Percentiles rank a stretch among this genome's conserved stretches.
Evolutionary conservation across 2,113 vertebrate genomes (phyloP).

Genomic region (Scolopax mira): DNA sequence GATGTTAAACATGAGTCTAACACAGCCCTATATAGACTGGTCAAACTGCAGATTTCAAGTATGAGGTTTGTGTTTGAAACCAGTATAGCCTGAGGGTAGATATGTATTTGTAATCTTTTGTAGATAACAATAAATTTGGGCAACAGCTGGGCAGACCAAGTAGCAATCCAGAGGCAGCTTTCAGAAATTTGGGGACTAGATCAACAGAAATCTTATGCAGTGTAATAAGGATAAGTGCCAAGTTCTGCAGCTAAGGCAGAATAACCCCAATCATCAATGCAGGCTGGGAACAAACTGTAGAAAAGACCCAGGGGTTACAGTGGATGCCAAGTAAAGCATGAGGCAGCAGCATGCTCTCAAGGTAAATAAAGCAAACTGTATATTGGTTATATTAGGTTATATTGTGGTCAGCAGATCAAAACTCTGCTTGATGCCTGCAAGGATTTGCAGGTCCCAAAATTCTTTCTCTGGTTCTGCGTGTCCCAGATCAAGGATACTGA

Average conservation of each 20-base stretch:
- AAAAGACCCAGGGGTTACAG: neutral
- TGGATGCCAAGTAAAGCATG: conserved; percentile 10
- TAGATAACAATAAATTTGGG: neutral
- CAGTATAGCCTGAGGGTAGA: neutral
- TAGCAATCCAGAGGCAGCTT: neutral
- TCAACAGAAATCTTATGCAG: neutral
- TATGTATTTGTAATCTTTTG: neutral
- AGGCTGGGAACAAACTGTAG: neutral
- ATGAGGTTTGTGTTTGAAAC: neutral
- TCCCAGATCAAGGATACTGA: neutral
- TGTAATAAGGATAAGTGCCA: neutral
- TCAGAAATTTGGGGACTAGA: neutral
- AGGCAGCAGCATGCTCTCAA: neutral
- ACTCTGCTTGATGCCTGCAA: neutral
- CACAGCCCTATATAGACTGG: neutral
- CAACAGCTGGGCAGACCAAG: neutral
- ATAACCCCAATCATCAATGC: neutral
- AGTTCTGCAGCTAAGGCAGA: neutral
- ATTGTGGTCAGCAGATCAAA: neutral
- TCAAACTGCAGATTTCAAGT: neutral
- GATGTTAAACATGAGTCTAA: neutral
- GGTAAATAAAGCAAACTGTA: conserved; percentile 15
- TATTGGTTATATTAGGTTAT: neutral
- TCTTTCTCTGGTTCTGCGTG: neutral
- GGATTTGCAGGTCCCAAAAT: neutral